Evolutionary conservation across 2,797 vertebrate genomes (phyloP).

Genomic region (Eulemur coronatus): DNA sequence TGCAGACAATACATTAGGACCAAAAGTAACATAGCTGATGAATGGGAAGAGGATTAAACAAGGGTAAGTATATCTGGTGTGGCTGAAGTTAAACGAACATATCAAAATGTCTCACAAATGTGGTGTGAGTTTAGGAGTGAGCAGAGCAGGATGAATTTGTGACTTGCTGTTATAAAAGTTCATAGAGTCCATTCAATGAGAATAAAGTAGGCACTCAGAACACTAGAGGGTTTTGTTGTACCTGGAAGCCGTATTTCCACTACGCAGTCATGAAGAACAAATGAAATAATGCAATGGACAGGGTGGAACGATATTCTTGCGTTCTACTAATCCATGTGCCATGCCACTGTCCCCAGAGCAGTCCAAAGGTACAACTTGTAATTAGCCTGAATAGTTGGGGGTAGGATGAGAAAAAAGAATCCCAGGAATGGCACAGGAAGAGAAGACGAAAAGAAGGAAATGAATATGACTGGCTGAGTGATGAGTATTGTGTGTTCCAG

Average conservation of each 20-base stretch:
- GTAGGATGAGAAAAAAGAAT: background rate
- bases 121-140: background rate
- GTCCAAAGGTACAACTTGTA: background rate
- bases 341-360: rapidly evolving
- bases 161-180: background rate
- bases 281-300: background rate
- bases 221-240: background rate
- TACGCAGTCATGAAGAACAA: background rate
- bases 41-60: background rate
- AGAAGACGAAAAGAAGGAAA: background rate
- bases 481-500: background rate
- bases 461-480: background rate
- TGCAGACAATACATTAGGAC: background rate
- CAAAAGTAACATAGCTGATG: background rate
- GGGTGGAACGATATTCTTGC: background rate
- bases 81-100: background rate
- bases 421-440: background rate
- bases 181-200: background rate
- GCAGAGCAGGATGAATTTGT: background rate
- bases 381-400: background rate
- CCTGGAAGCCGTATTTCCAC: background rate
- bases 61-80: background rate
- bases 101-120: background rate
- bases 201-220: background rate
- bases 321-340: background rate